Conservation (phyloP, 1,140 invertebrate genomes). For the Acromyrmex charruanus region DNA sequence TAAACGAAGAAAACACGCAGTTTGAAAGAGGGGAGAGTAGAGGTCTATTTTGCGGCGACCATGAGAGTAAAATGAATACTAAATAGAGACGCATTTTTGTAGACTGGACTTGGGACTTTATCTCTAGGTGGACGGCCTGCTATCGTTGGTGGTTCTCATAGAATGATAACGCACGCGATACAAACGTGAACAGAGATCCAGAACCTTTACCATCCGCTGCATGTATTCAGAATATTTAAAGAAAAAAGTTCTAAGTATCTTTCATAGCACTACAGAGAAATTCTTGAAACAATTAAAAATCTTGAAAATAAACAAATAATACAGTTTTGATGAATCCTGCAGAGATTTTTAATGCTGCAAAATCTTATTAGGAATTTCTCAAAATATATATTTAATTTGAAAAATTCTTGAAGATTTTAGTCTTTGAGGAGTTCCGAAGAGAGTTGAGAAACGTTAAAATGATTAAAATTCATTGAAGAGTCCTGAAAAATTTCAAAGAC, state of each 20-base stretch:
- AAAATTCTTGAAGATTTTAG: not conserved
- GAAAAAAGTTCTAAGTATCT: not conserved
- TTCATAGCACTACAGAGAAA: not conserved
- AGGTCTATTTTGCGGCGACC: constrained; percentile 6
- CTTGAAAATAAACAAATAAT: not conserved
- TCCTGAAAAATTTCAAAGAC: not conserved
- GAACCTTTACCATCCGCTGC: not conserved
- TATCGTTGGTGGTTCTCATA: constrained; percentile 78
- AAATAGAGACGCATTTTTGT: constrained; percentile 59
- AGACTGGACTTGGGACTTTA: constrained; percentile 69
- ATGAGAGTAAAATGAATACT: constrained; percentile 58
- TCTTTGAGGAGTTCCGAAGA: not conserved
- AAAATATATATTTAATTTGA: not conserved
- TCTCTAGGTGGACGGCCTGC: constrained; percentile 83
- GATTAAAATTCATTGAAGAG: not conserved
- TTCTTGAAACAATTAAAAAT: not conserved
- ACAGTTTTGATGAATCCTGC: not conserved
- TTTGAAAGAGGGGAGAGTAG: not conserved
- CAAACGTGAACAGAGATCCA: constrained; percentile 37
- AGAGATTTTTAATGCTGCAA: not conserved
- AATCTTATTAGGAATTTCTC: not conserved
- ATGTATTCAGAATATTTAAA: not conserved
- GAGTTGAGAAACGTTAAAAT: not conserved
- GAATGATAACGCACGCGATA: constrained; percentile 33
- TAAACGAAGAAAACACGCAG: not conserved